These are phyloP conservation scores for Patella ulyssiponensis DNA, from an alignment of 2,888 invertebrate species.

Conservation along the genomic window DNA sequence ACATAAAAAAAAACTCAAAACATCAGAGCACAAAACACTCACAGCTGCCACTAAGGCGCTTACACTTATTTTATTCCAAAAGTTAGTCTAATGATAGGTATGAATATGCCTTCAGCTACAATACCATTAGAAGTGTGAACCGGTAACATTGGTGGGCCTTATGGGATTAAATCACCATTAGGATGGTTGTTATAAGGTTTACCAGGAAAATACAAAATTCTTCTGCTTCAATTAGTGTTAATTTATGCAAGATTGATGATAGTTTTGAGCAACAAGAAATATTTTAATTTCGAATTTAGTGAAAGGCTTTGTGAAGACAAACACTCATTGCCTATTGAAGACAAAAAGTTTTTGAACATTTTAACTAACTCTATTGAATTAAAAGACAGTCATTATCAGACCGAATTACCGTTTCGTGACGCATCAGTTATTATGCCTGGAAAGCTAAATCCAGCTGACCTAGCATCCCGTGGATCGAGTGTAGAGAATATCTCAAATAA, in stretches of 20 bases:
- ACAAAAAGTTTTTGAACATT: constrained; percentile 15
- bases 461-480: constrained; percentile 32
- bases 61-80: not conserved
- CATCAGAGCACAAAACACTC: too few species aligned
- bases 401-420: constrained; percentile 27
- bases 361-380: constrained; percentile 16
- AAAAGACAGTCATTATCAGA: constrained; percentile 23
- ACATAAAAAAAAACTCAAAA: too few species aligned
- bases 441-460: constrained; percentile 36
- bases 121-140: constrained; percentile 4
- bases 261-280: constrained; percentile 86
- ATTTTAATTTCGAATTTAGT: constrained; percentile 19
- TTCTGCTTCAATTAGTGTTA: not conserved
- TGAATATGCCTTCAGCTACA: constrained; percentile 6
- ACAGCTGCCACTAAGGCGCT: too few species aligned
- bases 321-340: constrained; percentile 85
- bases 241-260: constrained; percentile 75
- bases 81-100: constrained; percentile 13
- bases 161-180: constrained; percentile 24
- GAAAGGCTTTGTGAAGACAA: constrained; percentile 81
- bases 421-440: constrained; percentile 18
- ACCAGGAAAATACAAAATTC: not conserved
- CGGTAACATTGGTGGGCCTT: constrained; percentile 20
- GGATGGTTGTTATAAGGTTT: constrained; percentile 34
- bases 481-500: constrained; percentile 20